phyloP scores from a whole-genome alignment of 2,113 vertebrate species.

The Rostratula benghalensis region DNA sequence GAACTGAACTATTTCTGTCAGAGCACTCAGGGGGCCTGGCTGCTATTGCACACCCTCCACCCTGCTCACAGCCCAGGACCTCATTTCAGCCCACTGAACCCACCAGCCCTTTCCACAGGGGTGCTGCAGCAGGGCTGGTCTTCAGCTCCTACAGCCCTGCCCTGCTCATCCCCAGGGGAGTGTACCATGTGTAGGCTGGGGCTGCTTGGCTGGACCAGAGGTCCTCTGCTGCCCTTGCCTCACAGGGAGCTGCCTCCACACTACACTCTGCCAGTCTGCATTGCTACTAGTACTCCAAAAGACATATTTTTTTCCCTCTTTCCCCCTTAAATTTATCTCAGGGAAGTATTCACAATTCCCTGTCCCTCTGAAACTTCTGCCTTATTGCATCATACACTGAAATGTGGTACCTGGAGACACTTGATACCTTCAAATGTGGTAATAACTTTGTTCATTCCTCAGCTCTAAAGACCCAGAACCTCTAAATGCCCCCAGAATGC shows the following conservation, averaged over 20 bases:
- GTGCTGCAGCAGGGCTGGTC: too few relatives aligned
- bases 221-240: rapidly evolving
- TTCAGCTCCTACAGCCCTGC: neutral
- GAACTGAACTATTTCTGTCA: neutral
- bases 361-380: neutral
- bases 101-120: neutral
- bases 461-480: neutral
- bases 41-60: too few relatives aligned
- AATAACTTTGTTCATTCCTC: neutral
- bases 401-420: neutral
- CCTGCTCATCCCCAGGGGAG: too few relatives aligned
- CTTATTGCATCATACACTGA: neutral
- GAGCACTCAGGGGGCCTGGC: too few relatives aligned
- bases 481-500: neutral
- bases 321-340: neutral
- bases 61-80: neutral
- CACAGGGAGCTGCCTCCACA: neutral
- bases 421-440: neutral
- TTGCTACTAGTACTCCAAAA: neutral
- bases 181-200: too few relatives aligned
- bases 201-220: neutral
- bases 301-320: too few relatives aligned
- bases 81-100: neutral
- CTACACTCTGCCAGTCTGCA: neutral
- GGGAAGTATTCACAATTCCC: neutral